Conservation (phyloP, 2,113 vertebrate species). For the Notothenia rossii region DNA sequence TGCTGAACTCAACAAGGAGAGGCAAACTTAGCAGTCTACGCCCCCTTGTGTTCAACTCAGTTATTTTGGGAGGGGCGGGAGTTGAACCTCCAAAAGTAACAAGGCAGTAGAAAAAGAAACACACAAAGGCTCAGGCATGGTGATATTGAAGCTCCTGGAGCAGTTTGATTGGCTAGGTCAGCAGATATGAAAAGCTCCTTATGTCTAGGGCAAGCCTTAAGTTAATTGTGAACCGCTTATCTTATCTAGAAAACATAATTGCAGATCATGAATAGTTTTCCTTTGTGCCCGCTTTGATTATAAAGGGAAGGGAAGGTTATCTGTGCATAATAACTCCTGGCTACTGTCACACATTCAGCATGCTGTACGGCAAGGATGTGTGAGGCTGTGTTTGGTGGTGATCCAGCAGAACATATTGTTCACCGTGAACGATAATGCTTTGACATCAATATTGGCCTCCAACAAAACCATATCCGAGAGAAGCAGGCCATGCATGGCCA, state of each 20-base stretch:
- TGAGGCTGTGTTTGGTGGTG: conserved; percentile 40
- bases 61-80: conserved; percentile 22
- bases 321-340: conserved; percentile 59
- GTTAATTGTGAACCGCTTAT: conserved; percentile 80
- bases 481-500: conserved; percentile 32
- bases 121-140: conserved; percentile 50
- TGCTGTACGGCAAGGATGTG: conserved; percentile 14
- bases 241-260: conserved; percentile 82
- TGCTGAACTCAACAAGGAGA: conserved; percentile 48
- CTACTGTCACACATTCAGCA: conserved; percentile 55
- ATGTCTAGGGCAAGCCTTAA: conserved; percentile 68
- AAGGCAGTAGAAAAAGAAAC: conserved; percentile 24
- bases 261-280: conserved; percentile 71
- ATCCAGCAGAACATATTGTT: conserved; percentile 44
- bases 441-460: conserved; percentile 47
- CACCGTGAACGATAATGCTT: conserved; percentile 41
- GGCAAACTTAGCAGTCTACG: conserved; percentile 79
- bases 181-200: conserved; percentile 77
- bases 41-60: conserved; percentile 82
- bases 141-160: conserved; percentile 58
- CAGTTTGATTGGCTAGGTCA: conserved; percentile 76
- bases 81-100: conserved; percentile 35
- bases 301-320: conserved; percentile 73
- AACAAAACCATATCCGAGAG: conserved; percentile 18
- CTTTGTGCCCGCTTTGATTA: conserved; percentile 68